Evolutionary conservation across 2,113 vertebrate species (phyloP).

Genomic region (Melanerpes formicivorus): DNA sequence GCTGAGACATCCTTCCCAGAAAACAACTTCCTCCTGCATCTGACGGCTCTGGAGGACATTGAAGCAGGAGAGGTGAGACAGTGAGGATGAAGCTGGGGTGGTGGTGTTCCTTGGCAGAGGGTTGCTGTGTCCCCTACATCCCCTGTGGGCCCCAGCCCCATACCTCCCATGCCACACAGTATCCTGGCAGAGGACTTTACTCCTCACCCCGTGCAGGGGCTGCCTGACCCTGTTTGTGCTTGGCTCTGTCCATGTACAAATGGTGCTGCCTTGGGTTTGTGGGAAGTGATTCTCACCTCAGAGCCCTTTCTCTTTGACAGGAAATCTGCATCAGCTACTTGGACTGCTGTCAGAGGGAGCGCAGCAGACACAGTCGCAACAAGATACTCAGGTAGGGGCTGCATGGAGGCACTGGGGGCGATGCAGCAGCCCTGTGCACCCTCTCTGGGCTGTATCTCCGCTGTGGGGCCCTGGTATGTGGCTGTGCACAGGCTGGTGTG

Average conservation of each 20-base stretch:
- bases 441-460: background rate
- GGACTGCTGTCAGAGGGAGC: slow-evolving; percentile 94
- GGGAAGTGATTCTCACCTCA: background rate
- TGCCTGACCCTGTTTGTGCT: background rate
- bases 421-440: too few species aligned
- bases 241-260: background rate
- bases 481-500: accelerated
- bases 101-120: background rate
- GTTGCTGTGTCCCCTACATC: background rate
- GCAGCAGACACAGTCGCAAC: slow-evolving; percentile 94
- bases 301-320: slow-evolving; percentile 61
- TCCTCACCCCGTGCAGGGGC: accelerated
- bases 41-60: slow-evolving; percentile 90
- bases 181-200: background rate
- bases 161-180: accelerated
- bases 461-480: background rate
- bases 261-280: accelerated
- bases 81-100: background rate
- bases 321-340: slow-evolving; percentile 98
- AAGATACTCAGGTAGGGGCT: slow-evolving; percentile 90
- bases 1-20: slow-evolving; percentile 94
- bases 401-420: background rate
- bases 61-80: slow-evolving; percentile 89
- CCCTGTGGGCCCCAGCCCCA: accelerated
- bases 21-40: slow-evolving; percentile 94